Base-by-base conservation (phyloP, 1,140 invertebrate genomes). In the Ruditapes philippinarum region DNA sequence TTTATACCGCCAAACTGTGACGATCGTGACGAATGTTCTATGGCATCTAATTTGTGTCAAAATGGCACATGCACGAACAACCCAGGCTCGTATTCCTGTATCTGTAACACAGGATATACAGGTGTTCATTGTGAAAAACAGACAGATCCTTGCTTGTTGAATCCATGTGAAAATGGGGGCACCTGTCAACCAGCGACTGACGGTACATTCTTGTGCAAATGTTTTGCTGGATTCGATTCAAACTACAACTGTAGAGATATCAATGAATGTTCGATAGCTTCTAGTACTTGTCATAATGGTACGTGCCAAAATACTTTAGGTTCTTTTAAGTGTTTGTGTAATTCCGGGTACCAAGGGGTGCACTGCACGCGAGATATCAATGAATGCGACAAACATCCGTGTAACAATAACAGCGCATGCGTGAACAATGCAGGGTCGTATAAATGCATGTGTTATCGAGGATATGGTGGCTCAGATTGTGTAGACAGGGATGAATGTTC, bases 391-490 rank as follows among this genome's bases (percentile, higher is more conserved):
- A 36, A 17, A 57, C 31, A 60, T 5, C 49, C 49, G 17, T 79
- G 76, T 28, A 33, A 33, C 11, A 19, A 19, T 84, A 83, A 85
- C 22, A 49, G 76, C 25, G 49, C 49, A 11, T 79, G 76, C 25
- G 54, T 31, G 22, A 90, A 90, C 49, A 87, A 40, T n/a, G 19
- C 17, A 19, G 89, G 89, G 7, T 81, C 76, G 9, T 90, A 81
- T 45, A 45, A 14, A 7, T 90, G 90, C 42, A 57, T 28, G 2
- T 91, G 90, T 74, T 57, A 31, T 25, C n/a, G 57, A 22, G 80
- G 88, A 19, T 91, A 76, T 78, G 76, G 9, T 9, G 90, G 88
- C 78, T 65, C 60, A 12, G 9, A 80, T n/a, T 90, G 89, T 68
- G 54, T 51, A 25, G 76, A 80, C 12, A 22, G 31, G 11, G 36